A percentile compares a stretch with the other conserved stretches of the same genome.
Evolutionary conservation across 2,797 vertebrate genomes (phyloP).

Genomic region (Acrossocheilus wenchowensis): DNA sequence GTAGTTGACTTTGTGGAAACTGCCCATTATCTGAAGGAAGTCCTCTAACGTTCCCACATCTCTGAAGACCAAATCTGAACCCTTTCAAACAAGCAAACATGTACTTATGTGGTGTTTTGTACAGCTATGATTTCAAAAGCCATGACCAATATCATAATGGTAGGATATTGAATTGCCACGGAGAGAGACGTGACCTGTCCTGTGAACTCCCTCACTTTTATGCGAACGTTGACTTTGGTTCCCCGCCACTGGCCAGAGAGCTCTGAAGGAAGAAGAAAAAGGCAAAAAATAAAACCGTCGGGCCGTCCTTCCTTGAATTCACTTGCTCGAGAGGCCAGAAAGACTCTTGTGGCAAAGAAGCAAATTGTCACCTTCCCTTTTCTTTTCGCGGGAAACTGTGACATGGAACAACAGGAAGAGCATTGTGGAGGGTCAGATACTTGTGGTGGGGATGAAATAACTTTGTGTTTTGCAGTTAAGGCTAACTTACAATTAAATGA

Average conservation of each 20-base stretch:
- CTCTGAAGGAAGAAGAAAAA: constrained; percentile 57
- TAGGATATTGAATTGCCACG: constrained; percentile 77
- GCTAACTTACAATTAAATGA: constrained; percentile 35
- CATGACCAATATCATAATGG: constrained; percentile 74
- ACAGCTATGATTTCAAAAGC: constrained; percentile 73
- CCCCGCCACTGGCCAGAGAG: constrained; percentile 61
- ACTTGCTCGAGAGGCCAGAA: constrained; percentile 73
- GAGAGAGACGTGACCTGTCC: constrained; percentile 78
- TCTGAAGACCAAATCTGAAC: constrained; percentile 51
- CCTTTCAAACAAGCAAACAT: constrained; percentile 70
- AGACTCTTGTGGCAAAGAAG: constrained; percentile 72
- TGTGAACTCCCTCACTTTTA: constrained; percentile 75
- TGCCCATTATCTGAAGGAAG: constrained; percentile 44
- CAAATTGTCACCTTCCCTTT: constrained; percentile 75
- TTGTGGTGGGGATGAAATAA: constrained; percentile 41
- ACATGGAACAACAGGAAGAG: constrained; percentile 44
- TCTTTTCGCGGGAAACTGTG: constrained; percentile 36
- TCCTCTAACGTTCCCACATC: constrained; percentile 53
- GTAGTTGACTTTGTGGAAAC: constrained; percentile 14
- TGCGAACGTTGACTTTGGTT: constrained; percentile 73
- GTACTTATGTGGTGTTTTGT: constrained; percentile 77
- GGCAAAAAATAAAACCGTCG: constrained; percentile 60
- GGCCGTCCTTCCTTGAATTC: constrained; percentile 60
- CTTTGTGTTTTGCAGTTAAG: constrained; percentile 13
- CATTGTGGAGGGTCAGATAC: constrained; percentile 40